Percentiles rank a stretch among this genome's conserved stretches.
phyloP scores from a whole-genome alignment of 2,113 vertebrate genomes.

The Eurypyga helias region DNA sequence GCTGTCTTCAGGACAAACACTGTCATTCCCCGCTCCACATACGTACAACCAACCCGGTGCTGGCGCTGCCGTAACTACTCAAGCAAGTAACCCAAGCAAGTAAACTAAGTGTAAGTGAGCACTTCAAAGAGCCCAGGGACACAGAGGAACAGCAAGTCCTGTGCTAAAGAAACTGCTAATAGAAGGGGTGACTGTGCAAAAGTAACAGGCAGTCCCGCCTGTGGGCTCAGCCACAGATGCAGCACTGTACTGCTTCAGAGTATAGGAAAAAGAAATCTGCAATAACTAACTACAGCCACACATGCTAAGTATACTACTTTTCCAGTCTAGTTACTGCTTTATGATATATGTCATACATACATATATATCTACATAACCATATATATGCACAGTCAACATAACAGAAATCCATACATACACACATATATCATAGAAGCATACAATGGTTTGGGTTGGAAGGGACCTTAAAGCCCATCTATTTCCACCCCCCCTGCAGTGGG shows the following conservation, averaged over 20 bases:
- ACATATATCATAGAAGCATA: no score
- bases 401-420: neutral
- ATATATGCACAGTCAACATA: neutral
- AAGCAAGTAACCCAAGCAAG: neutral
- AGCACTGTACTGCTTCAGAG: neutral
- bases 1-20: neutral
- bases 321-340: neutral
- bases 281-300: neutral
- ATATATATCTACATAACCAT: neutral
- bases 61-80: neutral
- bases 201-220: neutral
- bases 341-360: neutral
- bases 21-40: neutral
- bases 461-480: no score
- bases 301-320: neutral
- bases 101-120: neutral
- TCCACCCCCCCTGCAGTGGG: no score
- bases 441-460: no score
- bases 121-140: neutral
- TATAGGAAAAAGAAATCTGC: neutral
- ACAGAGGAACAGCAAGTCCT: neutral
- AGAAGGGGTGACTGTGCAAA: neutral
- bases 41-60: neutral
- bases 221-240: neutral
- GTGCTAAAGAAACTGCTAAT: neutral